Base-by-base conservation (phyloP, 2,888 invertebrate species). In the Cylindroiulus punctatus region DNA sequence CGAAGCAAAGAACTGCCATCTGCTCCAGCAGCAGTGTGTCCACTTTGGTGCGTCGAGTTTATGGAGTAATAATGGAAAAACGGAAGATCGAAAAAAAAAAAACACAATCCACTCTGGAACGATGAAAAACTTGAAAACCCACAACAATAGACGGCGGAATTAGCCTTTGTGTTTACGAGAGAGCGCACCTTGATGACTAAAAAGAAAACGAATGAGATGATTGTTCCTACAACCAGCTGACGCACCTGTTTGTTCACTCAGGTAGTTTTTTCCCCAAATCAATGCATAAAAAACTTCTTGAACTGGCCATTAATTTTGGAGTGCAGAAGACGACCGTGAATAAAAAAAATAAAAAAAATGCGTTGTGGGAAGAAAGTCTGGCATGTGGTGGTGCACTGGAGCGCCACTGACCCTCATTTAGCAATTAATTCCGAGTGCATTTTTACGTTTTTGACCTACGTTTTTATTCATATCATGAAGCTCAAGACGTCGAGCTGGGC, bases 361-460 rank as follows among this genome's bases (percentile, higher is more conserved):
- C n/a, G n/a, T n/a, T n/a, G 22, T 65, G 57, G 22, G 19, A 65
- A 22, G 22, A n/a, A 65, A 65, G 19, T 22, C 57, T 22, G 26
- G 57, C 57, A 65, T 65, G 57, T 8, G 5, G 57, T 8, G 5
- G 57, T 12, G 57, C 57, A 22, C n/a, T 65, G 7, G 57, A 65
- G 57, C 57, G 57, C 57, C 19, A 65, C 57, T 65, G 57, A 22
- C 57, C 57, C 22, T 65, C 22, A 65, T 65, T 65, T 65, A 8
- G 57, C 57, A 65, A 65, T 65, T 65, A 65, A 22, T 65, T 65
- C n/a, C 10, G 22, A 65, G 22, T 22, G 52, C 52, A 52, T n/a
- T 65, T 65, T 65, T 65, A 65, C 22, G 57, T 22, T 65, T 65
- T 65, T 65, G 22, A 65, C 57, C 22, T 44, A 5, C 44, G 4